Percentiles rank a stretch among this genome's conserved stretches.
Evolutionary conservation across 2,113 vertebrate species (phyloP).

Genomic region (Papio anubis): DNA sequence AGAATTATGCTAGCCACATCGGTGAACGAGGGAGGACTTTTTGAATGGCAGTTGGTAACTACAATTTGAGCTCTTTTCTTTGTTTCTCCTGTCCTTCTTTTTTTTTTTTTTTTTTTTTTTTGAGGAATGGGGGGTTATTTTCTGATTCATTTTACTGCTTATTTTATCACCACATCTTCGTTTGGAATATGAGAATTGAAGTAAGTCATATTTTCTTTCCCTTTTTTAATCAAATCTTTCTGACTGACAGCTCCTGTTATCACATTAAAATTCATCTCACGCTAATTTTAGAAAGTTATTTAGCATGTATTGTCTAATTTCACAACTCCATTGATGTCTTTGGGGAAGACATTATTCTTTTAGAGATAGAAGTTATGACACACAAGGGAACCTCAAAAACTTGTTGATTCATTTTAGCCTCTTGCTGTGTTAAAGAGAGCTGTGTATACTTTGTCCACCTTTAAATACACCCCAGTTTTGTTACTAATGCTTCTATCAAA

Average conservation of each 20-base stretch:
- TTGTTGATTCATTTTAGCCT: background rate
- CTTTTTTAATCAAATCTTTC: background rate
- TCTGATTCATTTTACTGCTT: background rate
- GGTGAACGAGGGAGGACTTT: background rate
- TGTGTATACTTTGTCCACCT: background rate
- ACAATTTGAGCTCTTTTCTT: background rate
- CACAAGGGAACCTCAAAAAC: background rate
- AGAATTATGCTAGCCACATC: background rate
- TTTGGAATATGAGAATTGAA: background rate
- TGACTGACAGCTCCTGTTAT: background rate
- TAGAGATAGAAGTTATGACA: background rate
- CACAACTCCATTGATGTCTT: background rate
- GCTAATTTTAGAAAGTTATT: background rate
- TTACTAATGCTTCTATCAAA: background rate
- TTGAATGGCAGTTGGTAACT: background rate
- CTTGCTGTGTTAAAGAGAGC: background rate
- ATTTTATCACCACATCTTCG: background rate
- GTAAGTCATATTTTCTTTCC: background rate
- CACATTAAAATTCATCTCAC: background rate
- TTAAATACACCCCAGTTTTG: background rate
- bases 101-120: background rate
- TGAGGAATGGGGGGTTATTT: fast-evolving
- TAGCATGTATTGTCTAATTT: background rate
- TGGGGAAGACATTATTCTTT: background rate
- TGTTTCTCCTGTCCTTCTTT: background rate